These are phyloP conservation scores for Petrolisthes manimaculis DNA, from an alignment of 2,888 invertebrate genomes.

Conservation along the genomic window DNA sequence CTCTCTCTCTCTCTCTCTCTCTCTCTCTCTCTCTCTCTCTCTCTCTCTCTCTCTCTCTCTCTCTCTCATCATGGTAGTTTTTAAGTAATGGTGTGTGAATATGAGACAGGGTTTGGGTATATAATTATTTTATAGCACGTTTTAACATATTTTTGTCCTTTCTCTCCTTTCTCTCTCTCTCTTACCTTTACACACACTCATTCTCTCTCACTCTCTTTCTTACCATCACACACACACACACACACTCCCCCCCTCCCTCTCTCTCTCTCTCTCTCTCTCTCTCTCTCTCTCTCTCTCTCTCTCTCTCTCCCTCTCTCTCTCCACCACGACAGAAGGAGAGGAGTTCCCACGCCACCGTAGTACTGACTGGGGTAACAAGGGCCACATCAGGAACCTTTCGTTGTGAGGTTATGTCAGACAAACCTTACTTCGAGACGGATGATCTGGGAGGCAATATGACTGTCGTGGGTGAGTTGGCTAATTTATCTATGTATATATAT, in stretches of 20 bases:
- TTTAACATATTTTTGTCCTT: background rate
- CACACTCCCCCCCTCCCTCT: background rate
- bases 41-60: background rate
- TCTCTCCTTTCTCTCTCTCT: background rate
- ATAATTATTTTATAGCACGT: too few relatives aligned
- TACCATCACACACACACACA: too few relatives aligned
- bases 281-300: background rate
- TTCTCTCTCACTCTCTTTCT: too few relatives aligned
- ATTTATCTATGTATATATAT: too few relatives aligned
- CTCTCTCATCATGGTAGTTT: background rate
- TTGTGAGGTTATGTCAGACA: constrained; percentile 64
- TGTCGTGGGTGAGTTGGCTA: constrained; percentile 64
- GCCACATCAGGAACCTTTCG: constrained; percentile 59
- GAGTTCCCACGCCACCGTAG: constrained; percentile 34
- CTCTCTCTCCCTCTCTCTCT: background rate
- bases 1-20: background rate
- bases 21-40: background rate
- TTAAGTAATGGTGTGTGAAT: too few relatives aligned
- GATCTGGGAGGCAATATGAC: constrained; percentile 58
- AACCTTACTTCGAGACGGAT: constrained; percentile 62
- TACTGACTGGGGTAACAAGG: constrained; percentile 47
- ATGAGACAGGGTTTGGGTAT: too few relatives aligned
- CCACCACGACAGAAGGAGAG: constrained; percentile 24
- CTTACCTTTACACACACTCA: too few relatives aligned
- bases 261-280: background rate